Percentiles rank a stretch among this genome's conserved stretches.
phyloP scores from a whole-genome alignment of 2,888 invertebrate genomes.

The Syrphus vitripennis region DNA sequence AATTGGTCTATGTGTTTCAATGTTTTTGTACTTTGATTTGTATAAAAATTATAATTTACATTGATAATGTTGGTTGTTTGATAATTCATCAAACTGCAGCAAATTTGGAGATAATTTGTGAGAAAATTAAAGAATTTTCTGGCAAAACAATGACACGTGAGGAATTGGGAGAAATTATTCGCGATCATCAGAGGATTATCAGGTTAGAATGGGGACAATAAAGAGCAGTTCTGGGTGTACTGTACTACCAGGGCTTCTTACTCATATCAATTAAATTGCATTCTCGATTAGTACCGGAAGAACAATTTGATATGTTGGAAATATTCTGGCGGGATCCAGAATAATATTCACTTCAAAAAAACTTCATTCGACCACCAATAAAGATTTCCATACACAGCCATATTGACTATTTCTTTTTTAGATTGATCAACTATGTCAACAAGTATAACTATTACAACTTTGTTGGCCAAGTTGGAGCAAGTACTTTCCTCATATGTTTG shows the following conservation, averaged over 20 bases:
- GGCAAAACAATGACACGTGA: constrained; percentile 31
- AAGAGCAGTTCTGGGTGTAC: too few species aligned
- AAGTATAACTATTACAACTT: constrained; percentile 74
- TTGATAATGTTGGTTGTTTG: constrained; percentile 74
- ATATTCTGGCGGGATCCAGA: not conserved
- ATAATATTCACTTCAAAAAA: not conserved
- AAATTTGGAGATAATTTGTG: constrained; percentile 75
- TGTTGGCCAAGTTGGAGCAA: constrained; percentile 75
- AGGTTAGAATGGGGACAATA: constrained; percentile 45
- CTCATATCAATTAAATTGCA: too few species aligned
- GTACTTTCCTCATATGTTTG: constrained; percentile 76
- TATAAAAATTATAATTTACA: constrained; percentile 73
- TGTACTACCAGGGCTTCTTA: too few species aligned
- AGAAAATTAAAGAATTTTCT: constrained; percentile 73
- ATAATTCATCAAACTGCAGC: constrained; percentile 74
- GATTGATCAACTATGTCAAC: constrained; percentile 73
- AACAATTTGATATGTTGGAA: not conserved
- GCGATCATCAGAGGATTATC: constrained; percentile 77
- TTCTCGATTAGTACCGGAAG: not conserved
- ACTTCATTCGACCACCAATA: not conserved
- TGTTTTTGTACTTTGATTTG: constrained; percentile 70
- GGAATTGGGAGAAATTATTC: constrained; percentile 73
- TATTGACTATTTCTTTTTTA: constrained; percentile 6
- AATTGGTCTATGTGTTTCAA: constrained; percentile 73
- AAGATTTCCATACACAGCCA: too few species aligned